These are phyloP conservation scores for Drosophila pegasa DNA, from an alignment of 2,888 invertebrate species.

Conservation along the genomic window DNA sequence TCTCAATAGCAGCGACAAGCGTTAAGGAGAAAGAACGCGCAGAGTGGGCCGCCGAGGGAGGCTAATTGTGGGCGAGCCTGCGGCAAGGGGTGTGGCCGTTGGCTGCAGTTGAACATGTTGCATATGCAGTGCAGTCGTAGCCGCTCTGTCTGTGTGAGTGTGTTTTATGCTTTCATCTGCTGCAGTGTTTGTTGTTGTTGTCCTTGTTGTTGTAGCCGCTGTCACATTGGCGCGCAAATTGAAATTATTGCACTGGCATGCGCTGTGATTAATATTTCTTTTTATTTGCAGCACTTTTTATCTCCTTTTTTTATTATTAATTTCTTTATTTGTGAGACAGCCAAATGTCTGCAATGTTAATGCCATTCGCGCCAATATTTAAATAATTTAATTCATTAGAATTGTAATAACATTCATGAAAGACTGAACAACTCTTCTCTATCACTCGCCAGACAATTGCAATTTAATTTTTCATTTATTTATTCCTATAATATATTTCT, in stretches of 20 bases:
- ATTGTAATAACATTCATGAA: constrained; percentile 3
- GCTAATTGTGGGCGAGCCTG: neutral
- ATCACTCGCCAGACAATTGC: neutral
- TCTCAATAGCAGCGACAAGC: constrained; percentile 81
- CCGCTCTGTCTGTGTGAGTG: neutral
- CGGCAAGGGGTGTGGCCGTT: constrained; percentile 45
- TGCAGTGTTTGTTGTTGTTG: constrained; percentile 52
- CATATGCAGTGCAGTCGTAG: constrained; percentile 65
- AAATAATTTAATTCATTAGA: constrained; percentile 33
- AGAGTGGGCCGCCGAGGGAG: constrained; percentile 14
- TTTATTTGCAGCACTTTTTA: constrained; percentile 28
- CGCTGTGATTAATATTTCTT: constrained; percentile 71
- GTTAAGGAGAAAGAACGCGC: constrained; percentile 61
- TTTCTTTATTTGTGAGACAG: constrained; percentile 13
- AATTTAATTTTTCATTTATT: neutral
- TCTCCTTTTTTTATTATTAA: constrained; percentile 19
- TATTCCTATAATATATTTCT: neutral
- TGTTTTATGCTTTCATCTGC: constrained; percentile 61
- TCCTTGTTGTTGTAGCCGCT: constrained; percentile 61
- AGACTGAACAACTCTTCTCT: no score
- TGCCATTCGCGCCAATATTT: constrained; percentile 13
- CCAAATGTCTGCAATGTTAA: constrained; percentile 3
- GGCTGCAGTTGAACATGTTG: constrained; percentile 68
- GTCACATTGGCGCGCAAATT: constrained; percentile 76
- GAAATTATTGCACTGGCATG: constrained; percentile 71